phyloP scores from a whole-genome alignment of 2,113 vertebrate species.

The Opisthocomus hoazin region DNA sequence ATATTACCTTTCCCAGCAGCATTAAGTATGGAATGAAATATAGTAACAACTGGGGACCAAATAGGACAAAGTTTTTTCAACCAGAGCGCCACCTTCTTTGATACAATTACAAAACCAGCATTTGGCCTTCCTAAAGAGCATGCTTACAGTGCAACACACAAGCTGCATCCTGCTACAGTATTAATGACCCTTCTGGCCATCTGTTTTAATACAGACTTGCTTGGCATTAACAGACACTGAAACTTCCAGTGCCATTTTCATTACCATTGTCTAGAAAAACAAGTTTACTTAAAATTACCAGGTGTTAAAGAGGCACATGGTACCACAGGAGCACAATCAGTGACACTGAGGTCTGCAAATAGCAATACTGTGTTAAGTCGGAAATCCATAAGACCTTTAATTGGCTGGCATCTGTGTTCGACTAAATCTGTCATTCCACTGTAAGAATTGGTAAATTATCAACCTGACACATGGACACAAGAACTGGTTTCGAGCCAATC shows the following conservation, averaged over 20 bases:
- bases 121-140: background rate
- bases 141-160: background rate
- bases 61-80: background rate
- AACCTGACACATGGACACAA: background rate
- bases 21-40: background rate
- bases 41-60: background rate
- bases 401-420: background rate
- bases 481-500: background rate
- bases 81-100: background rate
- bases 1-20: background rate
- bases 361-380: background rate
- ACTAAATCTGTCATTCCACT: background rate
- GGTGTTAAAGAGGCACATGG: background rate
- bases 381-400: conserved; percentile 2
- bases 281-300: background rate
- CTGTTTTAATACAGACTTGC: background rate
- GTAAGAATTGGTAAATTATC: background rate
- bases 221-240: background rate
- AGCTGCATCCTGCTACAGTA: background rate
- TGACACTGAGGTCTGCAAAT: background rate
- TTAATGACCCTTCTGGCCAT: background rate
- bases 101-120: background rate
- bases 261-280: background rate
- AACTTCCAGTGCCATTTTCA: background rate
- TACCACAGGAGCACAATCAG: background rate